phyloP scores from a whole-genome alignment of 2,113 vertebrate genomes.

The Seriola dumerili region DNA sequence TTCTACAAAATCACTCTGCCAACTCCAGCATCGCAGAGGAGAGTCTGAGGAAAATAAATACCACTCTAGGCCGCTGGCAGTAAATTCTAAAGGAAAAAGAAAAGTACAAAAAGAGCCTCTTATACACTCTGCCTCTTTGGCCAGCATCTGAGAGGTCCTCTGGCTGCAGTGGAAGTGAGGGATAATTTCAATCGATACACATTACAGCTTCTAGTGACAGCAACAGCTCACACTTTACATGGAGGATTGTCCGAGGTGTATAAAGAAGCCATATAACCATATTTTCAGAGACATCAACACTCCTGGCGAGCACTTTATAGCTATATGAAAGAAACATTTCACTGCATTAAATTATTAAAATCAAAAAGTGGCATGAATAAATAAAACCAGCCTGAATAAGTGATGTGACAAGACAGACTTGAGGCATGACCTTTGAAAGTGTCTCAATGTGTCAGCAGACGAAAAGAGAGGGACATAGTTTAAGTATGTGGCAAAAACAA shows the following conservation, averaged over 20 bases:
- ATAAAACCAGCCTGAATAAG: constrained; percentile 80
- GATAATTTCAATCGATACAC: constrained; percentile 72
- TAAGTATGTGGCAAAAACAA: constrained; percentile 35
- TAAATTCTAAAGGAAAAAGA: constrained; percentile 82
- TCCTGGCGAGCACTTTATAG: constrained; percentile 71
- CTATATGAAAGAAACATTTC: constrained; percentile 80
- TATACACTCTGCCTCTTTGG: constrained; percentile 49
- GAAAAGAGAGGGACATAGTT: constrained; percentile 40
- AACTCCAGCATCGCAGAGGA: constrained; percentile 95
- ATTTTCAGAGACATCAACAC: constrained; percentile 60
- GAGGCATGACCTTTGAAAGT: constrained; percentile 79
- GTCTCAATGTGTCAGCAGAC: constrained; percentile 68
- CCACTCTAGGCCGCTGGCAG: constrained; percentile 89
- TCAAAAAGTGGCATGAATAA: constrained; percentile 84
- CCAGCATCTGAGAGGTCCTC: constrained; percentile 63
- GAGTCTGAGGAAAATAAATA: constrained; percentile 99
- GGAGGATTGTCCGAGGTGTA: constrained; percentile 16
- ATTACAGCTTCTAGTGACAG: constrained; percentile 66
- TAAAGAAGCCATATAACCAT: constrained; percentile 42
- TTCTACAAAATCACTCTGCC: constrained; percentile 99
- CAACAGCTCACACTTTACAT: constrained; percentile 55
- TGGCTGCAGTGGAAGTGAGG: constrained; percentile 56
- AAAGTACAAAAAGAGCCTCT: constrained; percentile 72
- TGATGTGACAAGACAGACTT: constrained; percentile 79
- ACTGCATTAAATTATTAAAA: constrained; percentile 80